These are phyloP conservation scores for Allophyes oxyacanthae DNA, from an alignment of 2,888 invertebrate species.

Conservation along the genomic window DNA sequence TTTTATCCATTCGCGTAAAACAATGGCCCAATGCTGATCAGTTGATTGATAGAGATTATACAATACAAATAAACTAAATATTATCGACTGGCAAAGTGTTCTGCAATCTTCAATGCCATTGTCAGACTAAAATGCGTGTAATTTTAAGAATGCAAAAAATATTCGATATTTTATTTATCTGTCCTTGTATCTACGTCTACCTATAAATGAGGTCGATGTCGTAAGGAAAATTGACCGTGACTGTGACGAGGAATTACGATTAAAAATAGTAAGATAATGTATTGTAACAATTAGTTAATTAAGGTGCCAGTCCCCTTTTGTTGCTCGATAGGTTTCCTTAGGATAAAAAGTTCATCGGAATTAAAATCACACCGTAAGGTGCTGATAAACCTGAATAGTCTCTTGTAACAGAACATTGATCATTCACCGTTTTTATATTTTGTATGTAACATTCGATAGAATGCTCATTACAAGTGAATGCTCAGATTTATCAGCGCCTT, in stretches of 20 bases:
- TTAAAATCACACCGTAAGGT: too few relatives aligned
- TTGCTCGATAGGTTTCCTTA: too few relatives aligned
- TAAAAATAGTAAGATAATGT: constrained; percentile 26
- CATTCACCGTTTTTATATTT: too few relatives aligned
- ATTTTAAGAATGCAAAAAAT: constrained; percentile 54
- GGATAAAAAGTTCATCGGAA: too few relatives aligned
- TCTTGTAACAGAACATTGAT: too few relatives aligned
- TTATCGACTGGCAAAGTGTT: constrained; percentile 51
- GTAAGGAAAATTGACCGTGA: constrained; percentile 46
- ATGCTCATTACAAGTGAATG: too few relatives aligned
- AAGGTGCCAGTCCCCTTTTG: neutral
- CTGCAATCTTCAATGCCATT: constrained; percentile 69
- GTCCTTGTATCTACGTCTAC: constrained; percentile 49
- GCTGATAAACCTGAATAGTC: too few relatives aligned
- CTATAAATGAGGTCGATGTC: constrained; percentile 44
- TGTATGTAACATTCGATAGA: too few relatives aligned
- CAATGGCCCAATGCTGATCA: constrained; percentile 35
- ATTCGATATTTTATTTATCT: constrained; percentile 36
- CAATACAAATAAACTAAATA: constrained; percentile 45
- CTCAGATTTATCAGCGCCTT: too few relatives aligned
- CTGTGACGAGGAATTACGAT: constrained; percentile 32
- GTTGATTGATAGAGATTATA: constrained; percentile 35
- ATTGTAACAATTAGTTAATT: neutral
- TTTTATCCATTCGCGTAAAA: constrained; percentile 8
- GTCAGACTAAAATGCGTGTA: constrained; percentile 61